Conservation (phyloP, 30 jellyfish, hydroid and myxozoan genomes). For the Catostylus mosaicus region DNA sequence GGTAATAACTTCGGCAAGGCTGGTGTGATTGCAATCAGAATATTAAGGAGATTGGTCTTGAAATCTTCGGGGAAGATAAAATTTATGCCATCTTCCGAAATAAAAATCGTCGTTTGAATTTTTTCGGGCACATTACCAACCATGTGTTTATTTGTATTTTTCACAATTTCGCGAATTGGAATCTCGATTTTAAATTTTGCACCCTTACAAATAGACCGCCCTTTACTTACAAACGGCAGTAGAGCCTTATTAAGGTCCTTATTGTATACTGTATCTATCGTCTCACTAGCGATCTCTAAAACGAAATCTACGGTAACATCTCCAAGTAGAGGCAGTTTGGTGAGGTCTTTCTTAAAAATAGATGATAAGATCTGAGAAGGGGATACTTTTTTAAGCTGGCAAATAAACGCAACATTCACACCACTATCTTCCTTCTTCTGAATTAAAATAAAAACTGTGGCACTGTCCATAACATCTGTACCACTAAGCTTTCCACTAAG, state of each 20-base stretch:
- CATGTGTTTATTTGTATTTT: slow-evolving; percentile 42
- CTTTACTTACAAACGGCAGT: slow-evolving; percentile 55
- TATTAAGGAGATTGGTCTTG: slow-evolving; percentile 64
- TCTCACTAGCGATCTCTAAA: slow-evolving; percentile 67
- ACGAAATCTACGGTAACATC: slow-evolving; percentile 67
- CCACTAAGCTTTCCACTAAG: slow-evolving; percentile 58
- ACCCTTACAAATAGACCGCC: slow-evolving; percentile 76
- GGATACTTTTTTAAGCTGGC: slow-evolving; percentile 48
- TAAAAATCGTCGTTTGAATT: slow-evolving; percentile 39
- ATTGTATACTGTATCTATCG: slow-evolving; percentile 58
- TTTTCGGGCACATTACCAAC: slow-evolving; percentile 78
- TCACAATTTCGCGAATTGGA: slow-evolving; percentile 71
- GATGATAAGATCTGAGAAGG: slow-evolving; percentile 69
- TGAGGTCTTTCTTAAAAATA: slow-evolving; percentile 67
- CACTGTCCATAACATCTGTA: slow-evolving; percentile 43
- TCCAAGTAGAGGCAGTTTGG: slow-evolving; percentile 63
- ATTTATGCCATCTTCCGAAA: slow-evolving; percentile 46
- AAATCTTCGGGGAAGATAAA: slow-evolving; percentile 77
- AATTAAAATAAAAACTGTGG: slow-evolving; percentile 48
- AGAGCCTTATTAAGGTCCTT: slow-evolving; percentile 49
- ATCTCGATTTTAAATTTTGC: slow-evolving; percentile 61
- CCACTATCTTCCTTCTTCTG: slow-evolving; percentile 70
- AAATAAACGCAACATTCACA: slow-evolving; percentile 67
- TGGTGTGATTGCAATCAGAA: slow-evolving; percentile 65
- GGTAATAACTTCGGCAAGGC: slow-evolving; percentile 68